These are phyloP conservation scores for Zosterops japonicus DNA, from an alignment of 2,113 vertebrate species.

Conservation along the genomic window DNA sequence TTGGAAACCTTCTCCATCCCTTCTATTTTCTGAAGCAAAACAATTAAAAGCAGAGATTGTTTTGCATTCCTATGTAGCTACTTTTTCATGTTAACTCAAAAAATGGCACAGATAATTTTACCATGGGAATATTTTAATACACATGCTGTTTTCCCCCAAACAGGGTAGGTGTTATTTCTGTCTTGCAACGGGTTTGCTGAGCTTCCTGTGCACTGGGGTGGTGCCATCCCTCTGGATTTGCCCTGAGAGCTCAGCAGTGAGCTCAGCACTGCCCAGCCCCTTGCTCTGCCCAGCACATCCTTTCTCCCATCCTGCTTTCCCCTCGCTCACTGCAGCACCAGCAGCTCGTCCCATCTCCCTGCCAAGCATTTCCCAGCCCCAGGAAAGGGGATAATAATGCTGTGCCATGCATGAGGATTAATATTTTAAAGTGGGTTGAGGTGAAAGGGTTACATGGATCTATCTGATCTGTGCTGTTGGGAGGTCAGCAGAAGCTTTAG, in stretches of 20 bases:
- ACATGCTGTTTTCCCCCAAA: background rate
- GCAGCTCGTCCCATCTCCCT: background rate
- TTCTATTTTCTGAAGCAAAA: background rate
- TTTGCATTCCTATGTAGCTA: background rate
- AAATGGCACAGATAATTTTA: background rate
- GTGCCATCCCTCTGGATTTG: background rate
- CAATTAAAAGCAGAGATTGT: background rate
- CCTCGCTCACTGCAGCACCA: background rate
- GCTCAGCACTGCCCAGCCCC: background rate
- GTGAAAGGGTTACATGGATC: background rate
- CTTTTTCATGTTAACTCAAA: background rate
- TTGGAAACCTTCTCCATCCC: background rate
- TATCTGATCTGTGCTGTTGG: background rate
- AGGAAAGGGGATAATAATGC: background rate
- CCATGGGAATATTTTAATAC: background rate
- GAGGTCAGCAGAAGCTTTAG: constrained; percentile 14
- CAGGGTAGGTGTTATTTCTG: background rate
- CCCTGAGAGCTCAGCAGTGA: background rate
- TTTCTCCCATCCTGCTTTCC: background rate
- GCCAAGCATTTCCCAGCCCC: background rate
- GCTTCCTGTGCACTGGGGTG: rapidly evolving
- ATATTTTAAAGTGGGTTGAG: background rate
- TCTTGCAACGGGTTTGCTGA: background rate
- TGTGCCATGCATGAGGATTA: background rate
- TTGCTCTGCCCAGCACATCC: background rate